Base-by-base conservation (phyloP, 2,888 invertebrate genomes). In the Miltochrista miniata region DNA sequence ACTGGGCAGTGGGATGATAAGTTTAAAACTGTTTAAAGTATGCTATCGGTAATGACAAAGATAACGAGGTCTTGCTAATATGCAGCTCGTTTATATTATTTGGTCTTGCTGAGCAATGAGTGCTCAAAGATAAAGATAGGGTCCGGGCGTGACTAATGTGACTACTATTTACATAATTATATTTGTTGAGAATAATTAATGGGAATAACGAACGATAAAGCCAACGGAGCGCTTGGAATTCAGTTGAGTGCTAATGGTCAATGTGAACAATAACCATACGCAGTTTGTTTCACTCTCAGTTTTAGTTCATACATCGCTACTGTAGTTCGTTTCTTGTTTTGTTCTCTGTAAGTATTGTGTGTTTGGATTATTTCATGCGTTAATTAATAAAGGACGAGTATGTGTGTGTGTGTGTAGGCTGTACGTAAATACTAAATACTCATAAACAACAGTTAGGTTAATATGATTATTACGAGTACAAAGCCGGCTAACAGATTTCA, bases 121-220 rank as follows among this genome's bases (percentile, higher is more conserved):
- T 76, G 74, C 79, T 77, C 59, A 62, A 54, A 72, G 84, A 86
- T 85, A 85, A 85, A 79, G 56, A 31, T 24, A 53, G 70, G 63
- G 71, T 70, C 70, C 72, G 78, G n/a, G 70, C 70, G 72, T 86
- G 87, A 87, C 84, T 86, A 86, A 87, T 81, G 79, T 64, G 68
- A 41, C 60, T 72, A 78, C 69, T 84, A 85, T 86, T 82, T 38
- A 38, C 18, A 38, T 85, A 31, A 31, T 31, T 31, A 70, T 83
- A 75, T 81, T 78, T 81, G 72, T 79, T 74, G 74, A 70, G 73
- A 71, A 72, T 79, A 81, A 77, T 72, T 73, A 79, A 70, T 70
- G 63, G 74, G 31, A 74, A 83, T 85, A 85, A 78, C 76, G 72
- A 72, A 76, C 74, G 80, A 85, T 81, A 84, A 85, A 76, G 68